These are phyloP conservation scores for Apotomis betuletana DNA, from an alignment of 2,888 invertebrate genomes.

Conservation along the genomic window DNA sequence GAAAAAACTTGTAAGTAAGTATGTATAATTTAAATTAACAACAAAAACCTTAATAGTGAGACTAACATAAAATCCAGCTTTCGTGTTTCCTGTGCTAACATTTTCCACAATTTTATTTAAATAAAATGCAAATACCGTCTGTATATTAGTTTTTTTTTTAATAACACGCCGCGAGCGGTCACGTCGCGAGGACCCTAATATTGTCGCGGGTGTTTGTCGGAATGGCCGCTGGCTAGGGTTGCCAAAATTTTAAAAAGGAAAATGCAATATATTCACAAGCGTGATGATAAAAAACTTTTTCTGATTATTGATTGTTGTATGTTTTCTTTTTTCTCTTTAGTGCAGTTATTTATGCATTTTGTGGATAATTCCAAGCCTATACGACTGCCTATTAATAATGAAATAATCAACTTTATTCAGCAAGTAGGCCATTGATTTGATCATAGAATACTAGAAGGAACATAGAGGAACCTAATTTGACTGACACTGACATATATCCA, in stretches of 20 bases:
- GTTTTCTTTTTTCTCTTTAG: too few relatives aligned
- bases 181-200: constrained; percentile 60
- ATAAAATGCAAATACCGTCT: constrained; percentile 55
- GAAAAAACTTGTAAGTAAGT: too few relatives aligned
- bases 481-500: too few relatives aligned
- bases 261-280: not conserved
- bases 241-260: constrained; percentile 3
- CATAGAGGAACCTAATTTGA: too few relatives aligned
- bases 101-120: constrained; percentile 53
- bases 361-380: too few relatives aligned
- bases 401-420: too few relatives aligned
- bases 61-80: constrained; percentile 9
- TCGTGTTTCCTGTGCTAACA: constrained; percentile 21
- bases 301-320: too few relatives aligned
- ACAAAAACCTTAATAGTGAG: not conserved
- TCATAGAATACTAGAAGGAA: too few relatives aligned
- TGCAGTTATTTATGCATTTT: too few relatives aligned
- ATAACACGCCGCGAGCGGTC: constrained; percentile 50
- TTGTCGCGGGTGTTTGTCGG: constrained; percentile 48
- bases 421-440: too few relatives aligned
- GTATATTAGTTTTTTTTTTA: constrained; percentile 40
- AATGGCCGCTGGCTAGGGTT: constrained; percentile 35
- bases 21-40: not conserved
- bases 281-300: too few relatives aligned
- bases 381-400: too few relatives aligned